phyloP scores from a whole-genome alignment of 2,113 vertebrate genomes.

The Zonotrichia leucophrys region DNA sequence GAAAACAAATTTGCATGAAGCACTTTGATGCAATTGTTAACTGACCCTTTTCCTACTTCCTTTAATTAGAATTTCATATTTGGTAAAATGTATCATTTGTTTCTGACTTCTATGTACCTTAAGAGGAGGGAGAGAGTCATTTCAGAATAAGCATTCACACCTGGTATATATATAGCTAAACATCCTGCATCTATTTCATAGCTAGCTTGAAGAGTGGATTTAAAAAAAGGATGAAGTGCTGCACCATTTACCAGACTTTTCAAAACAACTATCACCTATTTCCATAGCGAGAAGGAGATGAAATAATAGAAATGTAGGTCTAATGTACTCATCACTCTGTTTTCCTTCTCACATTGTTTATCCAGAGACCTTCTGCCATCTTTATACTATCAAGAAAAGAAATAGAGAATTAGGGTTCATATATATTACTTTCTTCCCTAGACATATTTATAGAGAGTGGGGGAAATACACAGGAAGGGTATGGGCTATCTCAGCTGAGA shows the following conservation, averaged over 20 bases:
- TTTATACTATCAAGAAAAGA: not conserved
- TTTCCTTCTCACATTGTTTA: not conserved
- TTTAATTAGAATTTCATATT: conserved; percentile 56
- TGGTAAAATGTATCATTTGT: conserved; percentile 32
- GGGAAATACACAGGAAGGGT: not conserved
- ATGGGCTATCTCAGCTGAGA: not conserved
- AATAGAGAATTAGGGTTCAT: not conserved
- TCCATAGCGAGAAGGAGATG: not conserved
- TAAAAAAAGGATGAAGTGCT: conserved; percentile 3
- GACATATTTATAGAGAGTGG: not conserved
- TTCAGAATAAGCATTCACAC: not conserved
- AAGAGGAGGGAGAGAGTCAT: not conserved
- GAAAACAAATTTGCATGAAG: conserved; percentile 19
- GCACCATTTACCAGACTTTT: not conserved
- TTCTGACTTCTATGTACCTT: not conserved
- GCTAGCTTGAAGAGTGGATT: not conserved
- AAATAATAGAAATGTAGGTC: not conserved
- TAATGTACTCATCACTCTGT: not conserved
- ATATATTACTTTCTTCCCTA: not conserved
- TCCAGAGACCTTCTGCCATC: not conserved
- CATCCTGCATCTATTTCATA: not conserved
- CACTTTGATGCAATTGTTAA: conserved; percentile 2
- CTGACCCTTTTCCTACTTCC: conserved; percentile 8
- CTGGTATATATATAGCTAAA: not conserved
- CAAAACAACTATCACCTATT: not conserved